Conservation (phyloP, 2,797 vertebrate genomes). For the Coracias cyanogaster region DNA sequence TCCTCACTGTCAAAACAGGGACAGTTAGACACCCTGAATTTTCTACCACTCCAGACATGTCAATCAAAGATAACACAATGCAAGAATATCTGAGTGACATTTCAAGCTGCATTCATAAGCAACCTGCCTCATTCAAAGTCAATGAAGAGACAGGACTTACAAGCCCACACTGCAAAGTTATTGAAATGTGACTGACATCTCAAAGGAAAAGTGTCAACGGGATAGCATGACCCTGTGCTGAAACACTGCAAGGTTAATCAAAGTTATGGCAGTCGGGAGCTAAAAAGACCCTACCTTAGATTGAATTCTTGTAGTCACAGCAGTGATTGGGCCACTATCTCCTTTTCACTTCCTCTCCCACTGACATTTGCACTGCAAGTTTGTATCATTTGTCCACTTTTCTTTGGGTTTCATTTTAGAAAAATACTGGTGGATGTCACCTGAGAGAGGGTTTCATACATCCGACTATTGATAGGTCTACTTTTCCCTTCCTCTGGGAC, state of each 20-base stretch:
- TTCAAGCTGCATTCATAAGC: slow-evolving; percentile 80
- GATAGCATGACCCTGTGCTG: slow-evolving; percentile 74
- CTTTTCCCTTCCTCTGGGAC: neutral
- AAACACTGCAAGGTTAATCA: slow-evolving; percentile 82
- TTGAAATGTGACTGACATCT: slow-evolving; percentile 86
- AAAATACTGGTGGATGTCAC: neutral
- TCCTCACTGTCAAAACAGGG: slow-evolving; percentile 45
- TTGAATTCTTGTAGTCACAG: slow-evolving; percentile 64
- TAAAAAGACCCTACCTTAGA: slow-evolving; percentile 58
- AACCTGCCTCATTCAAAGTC: slow-evolving; percentile 81
- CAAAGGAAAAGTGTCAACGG: slow-evolving; percentile 76
- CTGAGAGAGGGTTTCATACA: slow-evolving; percentile 6
- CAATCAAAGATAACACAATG: slow-evolving; percentile 80
- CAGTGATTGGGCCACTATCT: slow-evolving; percentile 39
- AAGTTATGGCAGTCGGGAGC: slow-evolving; percentile 73
- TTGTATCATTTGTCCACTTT: slow-evolving; percentile 53
- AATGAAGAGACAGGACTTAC: slow-evolving; percentile 80
- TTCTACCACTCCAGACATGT: slow-evolving; percentile 63
- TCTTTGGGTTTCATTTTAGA: slow-evolving; percentile 35
- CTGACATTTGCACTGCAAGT: slow-evolving; percentile 31
- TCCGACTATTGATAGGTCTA: neutral
- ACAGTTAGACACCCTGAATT: slow-evolving; percentile 61
- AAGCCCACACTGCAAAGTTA: slow-evolving; percentile 79
- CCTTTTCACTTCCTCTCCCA: slow-evolving; percentile 24
- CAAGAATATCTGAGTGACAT: slow-evolving; percentile 79